Evolutionary conservation across 2,888 invertebrate species (phyloP).

Genomic region (Drosophila melanosoma): DNA sequence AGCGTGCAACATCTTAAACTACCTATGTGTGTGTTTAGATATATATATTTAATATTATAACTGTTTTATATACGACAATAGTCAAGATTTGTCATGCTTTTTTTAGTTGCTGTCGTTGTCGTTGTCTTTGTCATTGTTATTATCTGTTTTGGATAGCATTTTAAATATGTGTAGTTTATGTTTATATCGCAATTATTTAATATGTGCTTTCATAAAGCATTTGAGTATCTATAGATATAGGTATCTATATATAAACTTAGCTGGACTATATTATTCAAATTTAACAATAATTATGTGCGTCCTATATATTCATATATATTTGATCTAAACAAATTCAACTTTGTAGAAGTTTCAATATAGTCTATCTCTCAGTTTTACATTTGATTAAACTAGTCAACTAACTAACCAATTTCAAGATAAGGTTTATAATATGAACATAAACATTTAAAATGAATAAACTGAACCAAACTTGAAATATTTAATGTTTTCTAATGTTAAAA

Average conservation of each 20-base stretch:
- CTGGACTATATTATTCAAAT: background rate
- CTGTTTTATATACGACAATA: constrained; percentile 23
- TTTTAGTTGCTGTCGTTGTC: constrained; percentile 15
- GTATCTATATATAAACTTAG: background rate
- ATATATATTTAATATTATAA: constrained; percentile 5
- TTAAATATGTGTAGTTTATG: background rate
- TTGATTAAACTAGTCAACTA: background rate
- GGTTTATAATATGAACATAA: no score
- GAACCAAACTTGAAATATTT: no score
- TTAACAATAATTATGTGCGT: background rate
- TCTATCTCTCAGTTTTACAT: background rate
- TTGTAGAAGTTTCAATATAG: background rate
- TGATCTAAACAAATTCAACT: background rate
- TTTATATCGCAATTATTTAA: background rate
- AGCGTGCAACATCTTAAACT: constrained; percentile 59
- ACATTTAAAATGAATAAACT: no score
- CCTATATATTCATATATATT: background rate
- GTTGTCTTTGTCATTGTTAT: constrained; percentile 21
- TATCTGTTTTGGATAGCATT: constrained; percentile 36
- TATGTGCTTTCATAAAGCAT: background rate
- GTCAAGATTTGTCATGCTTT: constrained; percentile 58
- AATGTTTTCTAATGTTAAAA: background rate
- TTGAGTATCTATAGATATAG: background rate
- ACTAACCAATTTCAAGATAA: no score
- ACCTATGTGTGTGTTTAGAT: background rate